Evolutionary conservation across 2,113 vertebrate species (phyloP), one percentile per base, ranked within the genome.

Genomic region (Triplophysa rosa): DNA sequence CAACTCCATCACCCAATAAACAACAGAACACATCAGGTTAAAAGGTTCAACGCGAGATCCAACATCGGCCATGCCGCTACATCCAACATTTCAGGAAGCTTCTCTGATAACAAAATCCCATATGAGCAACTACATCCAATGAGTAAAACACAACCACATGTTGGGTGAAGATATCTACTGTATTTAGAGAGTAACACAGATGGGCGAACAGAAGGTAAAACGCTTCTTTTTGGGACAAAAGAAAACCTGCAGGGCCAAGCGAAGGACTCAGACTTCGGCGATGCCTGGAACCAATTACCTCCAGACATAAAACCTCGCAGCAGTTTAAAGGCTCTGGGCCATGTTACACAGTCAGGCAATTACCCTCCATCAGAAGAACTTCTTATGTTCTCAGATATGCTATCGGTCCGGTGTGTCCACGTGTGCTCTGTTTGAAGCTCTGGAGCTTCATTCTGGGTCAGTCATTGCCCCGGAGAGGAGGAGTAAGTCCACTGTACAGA

Each of bases 221-320:
- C 19, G 49, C 29, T 83, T 80, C n/a, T 29, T 67, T 76, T 70
- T 24, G 4, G 59, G 74, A 58, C 77, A 56, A 59, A 8, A 75
- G 78, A 72, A 49, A 74, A 26, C 71, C 80, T 72, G 47, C 11
- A 24, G 74, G 56, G 56, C 78, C 73, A 61, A 54, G 59, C 49
- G 33, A 49, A 65, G 47, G 16, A 16, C 52, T n/a, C 59, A 9
- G 29, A 33, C 40, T 33, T 66, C 73, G 59, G 62, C 1, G 0
- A 67, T 37, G 63, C 82, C 82, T 84, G 78, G 67, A 80, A 80
- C 73, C 67, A 77, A 80, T 80, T 84, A 77, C 74, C 62, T 64
- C 16, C 73, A 80, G 67, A 66, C 63, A 56, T 65, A 73, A 80
- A 37, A 59, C 47, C 52, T 77, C 42, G 61, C 78, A 77, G 73